These are phyloP conservation scores for Arenaria interpres DNA, from an alignment of 2,113 vertebrate genomes.

Conservation along the genomic window DNA sequence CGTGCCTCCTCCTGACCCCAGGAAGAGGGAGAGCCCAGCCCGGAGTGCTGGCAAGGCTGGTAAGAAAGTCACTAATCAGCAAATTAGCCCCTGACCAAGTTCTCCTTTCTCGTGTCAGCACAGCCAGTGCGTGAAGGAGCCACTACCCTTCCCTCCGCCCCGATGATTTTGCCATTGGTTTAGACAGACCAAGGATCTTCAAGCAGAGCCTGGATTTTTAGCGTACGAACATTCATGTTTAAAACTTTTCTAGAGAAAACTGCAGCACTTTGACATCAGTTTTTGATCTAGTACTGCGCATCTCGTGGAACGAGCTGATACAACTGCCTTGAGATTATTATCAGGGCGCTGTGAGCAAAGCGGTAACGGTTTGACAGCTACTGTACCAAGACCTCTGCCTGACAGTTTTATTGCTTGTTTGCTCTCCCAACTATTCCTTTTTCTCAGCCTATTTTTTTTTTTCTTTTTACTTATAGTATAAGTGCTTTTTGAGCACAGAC, in stretches of 20 bases:
- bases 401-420: background rate
- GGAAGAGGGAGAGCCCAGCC: conserved; percentile 44
- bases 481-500: background rate
- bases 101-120: background rate
- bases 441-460: background rate
- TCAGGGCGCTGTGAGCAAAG: background rate
- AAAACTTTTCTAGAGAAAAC: background rate
- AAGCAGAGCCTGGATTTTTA: background rate
- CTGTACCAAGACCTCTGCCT: background rate
- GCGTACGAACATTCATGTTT: accelerated
- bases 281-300: background rate
- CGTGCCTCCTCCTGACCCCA: conserved; percentile 14
- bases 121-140: accelerated
- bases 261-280: background rate
- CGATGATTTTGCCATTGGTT: background rate
- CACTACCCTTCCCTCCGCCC: background rate
- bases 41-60: conserved; percentile 10
- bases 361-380: background rate
- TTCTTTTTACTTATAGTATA: background rate
- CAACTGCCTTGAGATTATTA: background rate
- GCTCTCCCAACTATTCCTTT: background rate
- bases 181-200: background rate
- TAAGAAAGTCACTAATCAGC: conserved; percentile 4
- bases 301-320: background rate
- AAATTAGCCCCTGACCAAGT: background rate